Conservation (phyloP, 2,888 invertebrate genomes). For the Limenitis camilla region DNA sequence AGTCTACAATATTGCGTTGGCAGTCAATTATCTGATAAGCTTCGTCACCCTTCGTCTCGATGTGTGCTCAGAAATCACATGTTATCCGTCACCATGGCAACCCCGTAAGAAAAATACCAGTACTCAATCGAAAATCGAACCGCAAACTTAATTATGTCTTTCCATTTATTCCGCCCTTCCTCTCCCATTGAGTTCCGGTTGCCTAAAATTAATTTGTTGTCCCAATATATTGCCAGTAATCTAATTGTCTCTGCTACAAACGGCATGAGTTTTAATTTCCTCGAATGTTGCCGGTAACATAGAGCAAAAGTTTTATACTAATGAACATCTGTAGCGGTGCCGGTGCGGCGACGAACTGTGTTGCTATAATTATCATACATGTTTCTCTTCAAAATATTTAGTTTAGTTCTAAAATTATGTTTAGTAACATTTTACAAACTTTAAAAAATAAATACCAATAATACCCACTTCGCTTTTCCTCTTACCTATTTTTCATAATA, state of each 20-base stretch:
- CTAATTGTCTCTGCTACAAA: conserved; percentile 45
- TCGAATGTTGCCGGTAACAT: conserved; percentile 9
- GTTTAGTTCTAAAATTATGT: too few species aligned
- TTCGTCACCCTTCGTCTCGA: conserved; percentile 34
- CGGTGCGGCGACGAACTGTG: too few species aligned
- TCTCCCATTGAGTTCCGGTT: conserved; percentile 27
- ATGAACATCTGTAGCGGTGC: conserved; percentile 14
- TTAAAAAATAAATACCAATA: too few species aligned
- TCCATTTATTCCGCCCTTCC: conserved; percentile 29
- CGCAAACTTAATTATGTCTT: conserved; percentile 45
- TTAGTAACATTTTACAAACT: too few species aligned
- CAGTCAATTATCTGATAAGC: conserved; percentile 67
- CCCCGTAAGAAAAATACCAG: conserved; percentile 34
- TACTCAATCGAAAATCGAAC: conserved; percentile 34
- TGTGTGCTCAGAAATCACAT: conserved; percentile 22
- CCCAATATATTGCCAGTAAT: conserved; percentile 43
- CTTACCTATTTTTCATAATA: too few species aligned
- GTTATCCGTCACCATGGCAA: conserved; percentile 40
- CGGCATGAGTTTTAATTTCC: conserved; percentile 35
- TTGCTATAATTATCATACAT: neutral
- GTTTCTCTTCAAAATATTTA: neutral
- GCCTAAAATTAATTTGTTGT: conserved; percentile 49
- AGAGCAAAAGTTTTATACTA: conserved; percentile 15
- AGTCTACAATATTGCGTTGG: conserved; percentile 17
- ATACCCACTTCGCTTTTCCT: too few species aligned